phyloP scores from a whole-genome alignment of 2,113 vertebrate genomes.

The Ardeotis arabs region DNA sequence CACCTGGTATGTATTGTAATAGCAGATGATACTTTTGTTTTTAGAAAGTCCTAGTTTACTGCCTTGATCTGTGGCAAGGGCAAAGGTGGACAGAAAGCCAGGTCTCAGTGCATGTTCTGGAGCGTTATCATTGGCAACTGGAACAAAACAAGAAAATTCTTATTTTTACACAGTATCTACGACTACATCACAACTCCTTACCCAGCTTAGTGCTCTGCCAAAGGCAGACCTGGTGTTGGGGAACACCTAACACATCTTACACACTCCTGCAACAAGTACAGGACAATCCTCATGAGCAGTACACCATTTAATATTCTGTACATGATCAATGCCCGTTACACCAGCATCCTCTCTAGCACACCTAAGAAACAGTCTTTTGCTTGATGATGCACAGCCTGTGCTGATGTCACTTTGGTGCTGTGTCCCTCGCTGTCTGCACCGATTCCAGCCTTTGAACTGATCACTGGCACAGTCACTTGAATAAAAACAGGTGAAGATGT shows the following conservation, averaged over 20 bases:
- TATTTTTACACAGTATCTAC: neutral
- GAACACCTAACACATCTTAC: neutral
- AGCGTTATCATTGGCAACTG: slow-evolving; percentile 96
- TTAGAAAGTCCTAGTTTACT: slow-evolving; percentile 98
- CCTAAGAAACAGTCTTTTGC: neutral
- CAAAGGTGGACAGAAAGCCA: slow-evolving; percentile 94
- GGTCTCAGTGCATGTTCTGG: slow-evolving; percentile 94
- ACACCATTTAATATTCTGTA: neutral
- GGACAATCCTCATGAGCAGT: fast-evolving
- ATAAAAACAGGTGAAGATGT: neutral
- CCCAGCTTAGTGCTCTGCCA: neutral
- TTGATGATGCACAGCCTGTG: neutral
- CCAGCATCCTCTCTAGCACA: neutral
- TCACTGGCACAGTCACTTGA: neutral
- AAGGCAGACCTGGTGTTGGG: neutral
- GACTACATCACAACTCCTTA: neutral
- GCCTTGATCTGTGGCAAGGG: slow-evolving; percentile 96
- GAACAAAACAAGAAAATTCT: slow-evolving; percentile 12
- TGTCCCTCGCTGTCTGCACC: fast-evolving
- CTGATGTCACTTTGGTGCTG: neutral
- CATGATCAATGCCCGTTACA: fast-evolving
- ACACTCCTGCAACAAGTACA: fast-evolving
- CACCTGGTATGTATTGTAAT: slow-evolving; percentile 97
- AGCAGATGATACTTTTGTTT: slow-evolving; percentile 99
- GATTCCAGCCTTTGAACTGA: neutral